Evolutionary conservation across 2,113 vertebrate genomes (phyloP), one percentile per base, ranked within the genome.

Genomic region (Gopherus evgoodei): DNA sequence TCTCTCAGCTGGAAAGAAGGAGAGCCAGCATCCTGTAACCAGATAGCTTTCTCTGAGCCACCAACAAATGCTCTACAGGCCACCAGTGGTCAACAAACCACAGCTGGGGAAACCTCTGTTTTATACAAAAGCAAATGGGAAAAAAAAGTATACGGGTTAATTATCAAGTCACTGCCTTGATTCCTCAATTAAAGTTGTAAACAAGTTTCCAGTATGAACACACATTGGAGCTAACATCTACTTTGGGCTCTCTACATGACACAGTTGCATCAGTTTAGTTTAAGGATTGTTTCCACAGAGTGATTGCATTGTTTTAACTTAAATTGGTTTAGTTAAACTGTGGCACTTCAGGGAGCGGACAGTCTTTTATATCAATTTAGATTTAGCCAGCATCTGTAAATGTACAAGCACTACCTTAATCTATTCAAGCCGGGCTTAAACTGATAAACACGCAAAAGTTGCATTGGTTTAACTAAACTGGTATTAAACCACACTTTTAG

Each of bases 391-490:
- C 12, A 29, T 72, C 38, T 78, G 75, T 44, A 78, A 27, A 47
- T 78, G 38, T 44, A 27, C 24, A 27, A 42, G 11, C 25, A 80
- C 79, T 72, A 94, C 65, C 79, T 86, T 24, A 53, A 83, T 5
- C 0, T 90, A 87, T 94, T 82, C 92, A 94, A 95, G 87, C 0
- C 7, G 95, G 54, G 75, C 94, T 95, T 95, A 95, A 8, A 17
- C 75, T 93, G 94, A 97, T 83, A 80, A 84, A 87, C 88, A 92
- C 95, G 95, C 72, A 91, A 31, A 50, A 85, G 84, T 91, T 91
- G 75, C 0, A 42, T 24, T 24, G 69, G 89, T 92, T 94, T 93
- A 94, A 90, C 53, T 91, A 92, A 95, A 90, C 27, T 47, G 25
- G 3, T 42, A 78, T 47, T 47, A 76, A 44, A 47, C 92, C 92